Conservation (phyloP, 1,140 invertebrate species). For the Drosophila chauvacae region DNA sequence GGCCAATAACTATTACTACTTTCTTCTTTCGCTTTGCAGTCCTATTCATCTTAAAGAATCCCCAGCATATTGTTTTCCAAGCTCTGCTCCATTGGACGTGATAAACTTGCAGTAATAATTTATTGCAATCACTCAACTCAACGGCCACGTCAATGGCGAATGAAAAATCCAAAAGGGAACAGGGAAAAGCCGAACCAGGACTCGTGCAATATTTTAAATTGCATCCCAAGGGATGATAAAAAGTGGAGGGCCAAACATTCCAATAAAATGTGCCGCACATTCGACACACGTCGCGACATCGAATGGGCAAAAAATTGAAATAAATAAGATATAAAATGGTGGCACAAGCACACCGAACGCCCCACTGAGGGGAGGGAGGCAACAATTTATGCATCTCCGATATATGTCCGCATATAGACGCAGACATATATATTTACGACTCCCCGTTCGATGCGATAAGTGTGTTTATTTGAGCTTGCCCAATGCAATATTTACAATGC, state of each 20-base stretch:
- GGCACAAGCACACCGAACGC: conserved; percentile 37
- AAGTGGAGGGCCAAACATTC: conserved; percentile 28
- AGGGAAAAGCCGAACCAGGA: conserved; percentile 29
- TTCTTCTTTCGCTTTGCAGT: neutral
- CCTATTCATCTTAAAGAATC: conserved; percentile 10
- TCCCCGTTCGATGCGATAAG: conserved; percentile 64
- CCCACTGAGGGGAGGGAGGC: neutral
- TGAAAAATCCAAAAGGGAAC: conserved; percentile 11
- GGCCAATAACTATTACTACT: no score
- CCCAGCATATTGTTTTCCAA: conserved; percentile 12
- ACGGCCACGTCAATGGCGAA: conserved; percentile 50
- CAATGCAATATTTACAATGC: conserved; percentile 69
- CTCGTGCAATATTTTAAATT: conserved; percentile 74
- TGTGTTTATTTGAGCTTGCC: conserved; percentile 74
- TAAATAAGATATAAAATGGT: conserved; percentile 79
- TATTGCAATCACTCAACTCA: conserved; percentile 80
- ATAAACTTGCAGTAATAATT: conserved; percentile 73
- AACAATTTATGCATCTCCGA: conserved; percentile 66
- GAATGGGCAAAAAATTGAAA: conserved; percentile 78
- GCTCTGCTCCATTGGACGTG: conserved; percentile 42
- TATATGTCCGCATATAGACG: conserved; percentile 29
- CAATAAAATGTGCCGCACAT: conserved; percentile 71
- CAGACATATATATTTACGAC: conserved; percentile 67
- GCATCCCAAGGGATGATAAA: conserved; percentile 62
- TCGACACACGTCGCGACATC: conserved; percentile 67